Evolutionary conservation across 2,888 invertebrate species (phyloP).

Genomic region (Zele albiditarsus): DNA sequence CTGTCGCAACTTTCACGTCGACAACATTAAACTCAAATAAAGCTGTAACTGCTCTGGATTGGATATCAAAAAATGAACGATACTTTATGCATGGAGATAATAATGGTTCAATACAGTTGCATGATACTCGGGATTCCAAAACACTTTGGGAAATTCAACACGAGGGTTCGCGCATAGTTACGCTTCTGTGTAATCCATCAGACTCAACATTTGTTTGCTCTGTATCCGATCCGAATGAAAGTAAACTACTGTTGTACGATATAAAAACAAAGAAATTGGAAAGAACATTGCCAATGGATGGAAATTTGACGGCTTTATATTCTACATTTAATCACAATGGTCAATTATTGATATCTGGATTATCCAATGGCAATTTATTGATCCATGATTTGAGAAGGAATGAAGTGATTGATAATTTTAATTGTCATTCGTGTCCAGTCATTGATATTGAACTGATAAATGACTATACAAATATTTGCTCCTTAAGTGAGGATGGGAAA

Average conservation of each 20-base stretch:
- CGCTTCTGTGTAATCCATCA: constrained; percentile 74
- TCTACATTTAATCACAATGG: constrained; percentile 78
- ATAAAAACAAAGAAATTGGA: constrained; percentile 76
- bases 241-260: constrained; percentile 76
- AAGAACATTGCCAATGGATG: constrained; percentile 66
- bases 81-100: constrained; percentile 76
- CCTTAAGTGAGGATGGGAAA: constrained; percentile 75
- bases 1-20: constrained; percentile 75
- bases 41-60: constrained; percentile 76
- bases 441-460: constrained; percentile 75
- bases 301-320: constrained; percentile 73
- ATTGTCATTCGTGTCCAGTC: constrained; percentile 75
- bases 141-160: constrained; percentile 75
- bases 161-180: constrained; percentile 72
- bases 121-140: constrained; percentile 77
- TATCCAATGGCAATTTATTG: constrained; percentile 76
- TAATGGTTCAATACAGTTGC: constrained; percentile 75
- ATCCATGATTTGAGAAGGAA: constrained; percentile 76
- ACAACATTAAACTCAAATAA: constrained; percentile 72
- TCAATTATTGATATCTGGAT: constrained; percentile 76
- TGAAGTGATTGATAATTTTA: constrained; percentile 76
- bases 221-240: constrained; percentile 69
- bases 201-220: constrained; percentile 74
- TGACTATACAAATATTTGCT: constrained; percentile 76
- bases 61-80: constrained; percentile 77